Evolutionary conservation across 2,888 invertebrate genomes (phyloP).

Genomic region (Protophormia terraenovae): DNA sequence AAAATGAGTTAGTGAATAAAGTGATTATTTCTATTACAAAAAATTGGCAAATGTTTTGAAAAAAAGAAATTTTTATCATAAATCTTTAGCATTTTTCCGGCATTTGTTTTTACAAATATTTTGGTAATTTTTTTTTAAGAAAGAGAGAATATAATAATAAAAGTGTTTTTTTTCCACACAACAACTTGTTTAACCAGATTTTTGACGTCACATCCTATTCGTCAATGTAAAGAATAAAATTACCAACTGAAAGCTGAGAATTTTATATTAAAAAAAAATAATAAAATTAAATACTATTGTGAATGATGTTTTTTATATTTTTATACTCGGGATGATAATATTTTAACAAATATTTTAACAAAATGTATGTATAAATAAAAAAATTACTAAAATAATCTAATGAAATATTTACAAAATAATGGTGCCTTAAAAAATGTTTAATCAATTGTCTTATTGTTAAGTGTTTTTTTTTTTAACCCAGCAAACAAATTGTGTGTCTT

Average conservation of each 20-base stretch:
- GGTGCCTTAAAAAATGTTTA: constrained; percentile 30
- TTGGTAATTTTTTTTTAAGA: constrained; percentile 13
- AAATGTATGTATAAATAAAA: not conserved
- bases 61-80: not conserved
- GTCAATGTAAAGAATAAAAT: constrained; percentile 41
- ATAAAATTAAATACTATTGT: constrained; percentile 47
- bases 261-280: constrained; percentile 6
- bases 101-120: not conserved
- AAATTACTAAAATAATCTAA: constrained; percentile 21
- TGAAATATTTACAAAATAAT: constrained; percentile 5
- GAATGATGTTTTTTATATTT: constrained; percentile 43
- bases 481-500: constrained; percentile 33
- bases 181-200: constrained; percentile 65
- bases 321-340: not conserved
- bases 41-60: not conserved
- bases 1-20: not conserved
- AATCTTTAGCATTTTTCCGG: constrained; percentile 11
- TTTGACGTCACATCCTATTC: constrained; percentile 65
- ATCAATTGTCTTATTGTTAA: constrained; percentile 11
- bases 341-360: not conserved
- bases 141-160: constrained; percentile 7
- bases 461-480: constrained; percentile 21
- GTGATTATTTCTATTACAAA: not conserved
- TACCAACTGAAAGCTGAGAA: constrained; percentile 8
- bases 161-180: constrained; percentile 16